phyloP scores from a whole-genome alignment of 2,113 vertebrate species.

The Heterochromis multidens region DNA sequence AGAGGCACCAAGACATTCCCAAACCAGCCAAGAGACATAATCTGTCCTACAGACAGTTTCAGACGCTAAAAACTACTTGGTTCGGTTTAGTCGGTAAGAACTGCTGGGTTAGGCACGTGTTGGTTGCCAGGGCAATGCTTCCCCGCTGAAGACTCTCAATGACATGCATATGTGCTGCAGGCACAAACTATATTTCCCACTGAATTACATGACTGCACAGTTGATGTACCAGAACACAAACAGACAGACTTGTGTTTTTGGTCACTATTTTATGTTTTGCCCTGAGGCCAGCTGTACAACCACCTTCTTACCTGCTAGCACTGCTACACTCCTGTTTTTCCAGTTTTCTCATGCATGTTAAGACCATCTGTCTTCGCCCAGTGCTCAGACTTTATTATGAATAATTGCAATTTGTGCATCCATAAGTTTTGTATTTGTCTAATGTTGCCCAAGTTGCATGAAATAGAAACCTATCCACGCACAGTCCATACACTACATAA shows the following conservation, averaged over 20 bases:
- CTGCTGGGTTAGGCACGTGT: rapidly evolving
- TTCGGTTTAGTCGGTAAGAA: not conserved
- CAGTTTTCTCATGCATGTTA: not conserved
- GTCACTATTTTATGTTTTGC: not conserved
- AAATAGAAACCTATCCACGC: not conserved
- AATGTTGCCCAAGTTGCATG: not conserved
- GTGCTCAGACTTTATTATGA: not conserved
- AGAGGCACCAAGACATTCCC: too few relatives aligned
- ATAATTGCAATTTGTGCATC: not conserved
- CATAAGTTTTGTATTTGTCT: not conserved
- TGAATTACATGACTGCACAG: not conserved
- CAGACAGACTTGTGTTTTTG: not conserved
- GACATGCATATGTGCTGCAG: not conserved
- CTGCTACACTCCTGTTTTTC: not conserved
- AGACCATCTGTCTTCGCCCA: not conserved
- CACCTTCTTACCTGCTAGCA: not conserved
- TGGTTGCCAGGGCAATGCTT: not conserved
- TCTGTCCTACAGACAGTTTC: not conserved
- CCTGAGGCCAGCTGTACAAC: not conserved
- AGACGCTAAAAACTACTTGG: not conserved
- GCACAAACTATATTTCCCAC: not conserved
- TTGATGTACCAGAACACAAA: not conserved
- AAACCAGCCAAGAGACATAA: not conserved
- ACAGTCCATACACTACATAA: not conserved
- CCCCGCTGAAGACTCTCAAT: not conserved